phyloP scores from a whole-genome alignment of 2,113 vertebrate species.

The Brachyistius frenatus region DNA sequence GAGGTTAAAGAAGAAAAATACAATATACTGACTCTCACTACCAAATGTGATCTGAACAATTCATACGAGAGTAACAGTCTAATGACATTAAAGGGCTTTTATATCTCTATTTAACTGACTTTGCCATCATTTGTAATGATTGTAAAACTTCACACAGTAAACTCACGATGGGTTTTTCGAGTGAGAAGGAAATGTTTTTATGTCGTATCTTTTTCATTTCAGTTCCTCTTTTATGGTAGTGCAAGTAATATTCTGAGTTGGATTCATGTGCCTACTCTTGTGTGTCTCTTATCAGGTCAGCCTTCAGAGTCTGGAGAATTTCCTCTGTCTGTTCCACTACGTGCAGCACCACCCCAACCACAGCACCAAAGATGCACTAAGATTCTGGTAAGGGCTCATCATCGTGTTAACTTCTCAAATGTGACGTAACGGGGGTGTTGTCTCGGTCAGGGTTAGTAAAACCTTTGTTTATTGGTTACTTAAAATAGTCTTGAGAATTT shows the following conservation, averaged over 20 bases:
- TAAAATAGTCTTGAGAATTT: not conserved
- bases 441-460: not conserved
- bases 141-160: not conserved
- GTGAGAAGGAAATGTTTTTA: conserved; percentile 6
- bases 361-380: conserved; percentile 78
- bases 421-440: not conserved
- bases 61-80: conserved; percentile 13
- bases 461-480: not conserved
- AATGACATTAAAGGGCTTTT: conserved; percentile 22
- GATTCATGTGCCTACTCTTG: conserved; percentile 18
- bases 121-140: not conserved
- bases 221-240: not conserved
- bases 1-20: conserved; percentile 3
- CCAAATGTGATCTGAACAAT: conserved; percentile 23
- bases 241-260: not conserved
- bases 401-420: not conserved
- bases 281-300: conserved; percentile 77
- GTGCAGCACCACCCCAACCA: conserved; percentile 75
- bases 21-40: not conserved
- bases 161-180: not conserved
- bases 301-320: conserved; percentile 85
- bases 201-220: not conserved
- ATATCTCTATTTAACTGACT: conserved; percentile 25
- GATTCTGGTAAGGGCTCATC: conserved; percentile 82
- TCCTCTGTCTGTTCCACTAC: conserved; percentile 86